A percentile compares a stretch with the other conserved stretches of the same genome.
phyloP scores from a whole-genome alignment of 2,888 invertebrate genomes.

The Tachina lurida region DNA sequence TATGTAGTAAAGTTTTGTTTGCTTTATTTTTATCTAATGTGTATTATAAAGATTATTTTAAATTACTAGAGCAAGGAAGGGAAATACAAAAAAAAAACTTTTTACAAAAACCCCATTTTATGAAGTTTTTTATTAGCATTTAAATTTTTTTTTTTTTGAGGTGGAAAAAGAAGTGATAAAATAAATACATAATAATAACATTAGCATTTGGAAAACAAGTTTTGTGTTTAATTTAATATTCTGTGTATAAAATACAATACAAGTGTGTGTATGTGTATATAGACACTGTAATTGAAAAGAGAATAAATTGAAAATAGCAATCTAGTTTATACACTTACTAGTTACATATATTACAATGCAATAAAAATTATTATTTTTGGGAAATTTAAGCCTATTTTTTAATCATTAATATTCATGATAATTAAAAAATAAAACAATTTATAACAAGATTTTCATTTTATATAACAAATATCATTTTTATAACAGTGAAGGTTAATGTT shows the following conservation, averaged over 20 bases:
- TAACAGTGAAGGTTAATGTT: slow-evolving; percentile 63
- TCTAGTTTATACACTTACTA: slow-evolving; percentile 57
- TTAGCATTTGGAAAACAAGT: slow-evolving; percentile 23
- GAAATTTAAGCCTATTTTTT: slow-evolving; percentile 47
- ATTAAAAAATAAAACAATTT: slow-evolving; percentile 63
- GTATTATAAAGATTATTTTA: slow-evolving; percentile 25
- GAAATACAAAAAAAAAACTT: neutral
- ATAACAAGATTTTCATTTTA: slow-evolving; percentile 58
- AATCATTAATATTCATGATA: slow-evolving; percentile 39
- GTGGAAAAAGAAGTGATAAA: neutral
- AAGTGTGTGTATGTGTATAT: neutral
- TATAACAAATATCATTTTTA: slow-evolving; percentile 69
- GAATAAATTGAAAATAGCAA: slow-evolving; percentile 54
- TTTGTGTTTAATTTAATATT: slow-evolving; percentile 35
- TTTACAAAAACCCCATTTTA: slow-evolving; percentile 8
- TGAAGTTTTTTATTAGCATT: neutral
- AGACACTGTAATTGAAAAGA: neutral
- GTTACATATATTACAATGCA: slow-evolving; percentile 62
- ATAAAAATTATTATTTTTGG: slow-evolving; percentile 47
- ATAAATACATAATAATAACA: slow-evolving; percentile 29
- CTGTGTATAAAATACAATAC: slow-evolving; percentile 44
- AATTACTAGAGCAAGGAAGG: slow-evolving; percentile 7
- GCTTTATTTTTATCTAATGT: slow-evolving; percentile 47
- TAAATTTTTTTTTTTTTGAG: slow-evolving; percentile 21
- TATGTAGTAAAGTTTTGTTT: slow-evolving; percentile 11